These are phyloP conservation scores for Pterophyllum scalare DNA, from an alignment of 2,113 vertebrate genomes.

Conservation along the genomic window DNA sequence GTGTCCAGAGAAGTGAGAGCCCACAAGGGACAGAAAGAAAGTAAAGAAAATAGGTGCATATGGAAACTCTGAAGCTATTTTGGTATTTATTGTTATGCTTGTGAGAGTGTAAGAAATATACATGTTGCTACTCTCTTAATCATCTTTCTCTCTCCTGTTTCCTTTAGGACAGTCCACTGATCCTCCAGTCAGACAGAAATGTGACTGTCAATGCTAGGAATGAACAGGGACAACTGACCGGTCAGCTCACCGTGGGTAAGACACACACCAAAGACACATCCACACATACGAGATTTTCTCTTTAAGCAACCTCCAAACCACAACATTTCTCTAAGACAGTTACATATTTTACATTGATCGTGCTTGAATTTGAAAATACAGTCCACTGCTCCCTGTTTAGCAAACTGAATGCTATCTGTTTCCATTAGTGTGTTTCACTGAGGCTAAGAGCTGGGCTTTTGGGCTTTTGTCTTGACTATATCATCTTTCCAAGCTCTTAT, in stretches of 20 bases:
- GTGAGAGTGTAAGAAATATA: not conserved
- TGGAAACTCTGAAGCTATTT: constrained; percentile 2
- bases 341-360: constrained; percentile 50
- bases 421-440: constrained; percentile 56
- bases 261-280: constrained; percentile 26
- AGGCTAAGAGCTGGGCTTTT: constrained; percentile 33
- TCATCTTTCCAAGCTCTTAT: constrained; percentile 51
- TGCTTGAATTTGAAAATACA: constrained; percentile 48
- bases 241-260: constrained; percentile 98
- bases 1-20: not conserved
- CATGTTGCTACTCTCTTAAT: not conserved
- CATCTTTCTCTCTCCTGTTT: constrained; percentile 65
- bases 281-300: not conserved
- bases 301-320: constrained; percentile 6
- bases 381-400: constrained; percentile 55
- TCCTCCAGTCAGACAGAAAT: constrained; percentile 97
- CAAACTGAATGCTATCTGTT: constrained; percentile 55
- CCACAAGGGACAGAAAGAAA: not conserved
- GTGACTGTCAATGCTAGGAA: constrained; percentile 97
- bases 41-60: not conserved
- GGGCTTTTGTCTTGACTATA: constrained; percentile 32
- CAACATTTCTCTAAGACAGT: constrained; percentile 32
- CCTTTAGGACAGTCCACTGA: constrained; percentile 92
- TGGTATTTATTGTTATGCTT: not conserved
- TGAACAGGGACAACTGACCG: constrained; percentile 93